Base-by-base conservation (phyloP, 2,113 vertebrate species). In the Colaptes auratus region DNA sequence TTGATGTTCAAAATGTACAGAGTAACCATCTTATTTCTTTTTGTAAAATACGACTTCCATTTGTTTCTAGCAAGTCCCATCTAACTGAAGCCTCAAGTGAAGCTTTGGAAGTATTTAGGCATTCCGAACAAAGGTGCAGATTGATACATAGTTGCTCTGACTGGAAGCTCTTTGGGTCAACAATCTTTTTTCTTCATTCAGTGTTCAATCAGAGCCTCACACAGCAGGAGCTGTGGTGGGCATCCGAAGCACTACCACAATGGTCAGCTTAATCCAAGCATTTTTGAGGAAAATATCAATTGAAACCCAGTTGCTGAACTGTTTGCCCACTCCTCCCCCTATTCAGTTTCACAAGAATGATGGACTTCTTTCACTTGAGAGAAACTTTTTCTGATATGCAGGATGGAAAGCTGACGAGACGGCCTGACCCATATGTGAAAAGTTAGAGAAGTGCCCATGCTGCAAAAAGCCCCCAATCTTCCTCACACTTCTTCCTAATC, bases 401-500 rank as follows among this genome's bases (percentile, higher is more conserved):
- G 65, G 59, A 71, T 55, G 61, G 13, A 88, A 66, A 89, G 76
- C 31, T 86, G 79, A 79, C 1, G 1, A 82, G 56, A 61, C 28
- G 88, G 25, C 6, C 66, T 65, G 69, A 61, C 70, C 15, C 31
- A 78, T 36, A 44, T 50, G 72, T 16, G 46, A 67, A 48, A 89
- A 91, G 79, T 90, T 88, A 76, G 88, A 83, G 79, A 88, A 67
- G 63, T 13, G 36, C 30, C 64, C 7, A 0, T 39, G 39, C 30
- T 61, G 11, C 73, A 86, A 94, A 92, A 89, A 48, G 15, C 8
- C 17, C 53, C 66, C 9, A 31, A 0, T 59, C 46, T 39, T 31
- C 39, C 31, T 36, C 18, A 69, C 35, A 90, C n/a, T 48, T 88
- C 66, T 94, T 95, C 73, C 92, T 89, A 90, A 65, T 24, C 79